Base-by-base conservation (phyloP, 2,797 vertebrate species). In the Smutsia gigantea region DNA sequence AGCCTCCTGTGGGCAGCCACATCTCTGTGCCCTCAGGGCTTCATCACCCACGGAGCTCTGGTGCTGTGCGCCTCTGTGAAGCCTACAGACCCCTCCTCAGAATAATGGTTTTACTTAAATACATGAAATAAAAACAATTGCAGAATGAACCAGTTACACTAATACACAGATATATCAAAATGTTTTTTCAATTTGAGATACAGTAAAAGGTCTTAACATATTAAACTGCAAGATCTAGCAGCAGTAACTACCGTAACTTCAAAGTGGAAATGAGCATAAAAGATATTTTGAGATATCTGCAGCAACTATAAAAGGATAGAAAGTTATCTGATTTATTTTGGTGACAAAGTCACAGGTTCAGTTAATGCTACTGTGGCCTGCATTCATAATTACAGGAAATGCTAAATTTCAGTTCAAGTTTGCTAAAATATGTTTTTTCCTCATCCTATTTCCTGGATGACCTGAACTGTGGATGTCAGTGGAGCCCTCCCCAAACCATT, bases 301-400 rank as follows among this genome's bases (percentile, higher is more conserved):
- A 84, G 34, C 59, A 88, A 69, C 88, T 91, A 83, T 71, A 93
- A 90, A 94, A 81, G 89, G 79, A 93, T 94, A 96, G 55, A 74
- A 61, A 97, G 89, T 91, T 91, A 93, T 95, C 93, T 96, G 95
- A 88, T 95, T 92, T 94, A 83, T 93, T 94, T 75, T 84, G 49
- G 51, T 89, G 89, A 87, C 84, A 93, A 31, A 95, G 92, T 93
- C 93, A 69, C 39, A 88, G 78, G 39, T 86, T 93, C 83, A 79
- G 77, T 96, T 94, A 93, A 86, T 96, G 72, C 42, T 53, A 27
- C 72, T 64, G 68, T 92, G 94, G 23, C 75, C 72, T 94, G 95
- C 79, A 83, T 95, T 84, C 53, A 19, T 83, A 83, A 96, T 93
- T 9, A 93, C 93, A 69, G 69, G 78, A 87, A 84, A 83, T 46